These are phyloP conservation scores for Bergia sp. DNA, from an alignment of 92 coral and sea anemone species.

Conservation along the genomic window DNA sequence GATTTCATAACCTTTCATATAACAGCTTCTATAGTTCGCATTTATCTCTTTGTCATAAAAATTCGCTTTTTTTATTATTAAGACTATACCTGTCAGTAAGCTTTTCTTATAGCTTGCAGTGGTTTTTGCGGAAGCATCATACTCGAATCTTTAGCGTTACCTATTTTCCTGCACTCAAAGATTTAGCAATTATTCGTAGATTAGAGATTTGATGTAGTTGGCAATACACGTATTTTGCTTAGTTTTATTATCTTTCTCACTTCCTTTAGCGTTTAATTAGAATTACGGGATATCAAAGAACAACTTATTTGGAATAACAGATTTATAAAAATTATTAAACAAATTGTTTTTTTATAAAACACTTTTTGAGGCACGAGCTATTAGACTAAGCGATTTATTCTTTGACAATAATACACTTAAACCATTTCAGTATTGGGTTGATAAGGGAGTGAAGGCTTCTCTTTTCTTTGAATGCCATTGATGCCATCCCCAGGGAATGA, in stretches of 20 bases:
- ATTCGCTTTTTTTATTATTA: background rate
- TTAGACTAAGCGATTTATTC: too few species aligned
- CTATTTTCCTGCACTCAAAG: background rate
- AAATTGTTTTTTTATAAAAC: too few species aligned
- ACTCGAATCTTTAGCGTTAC: background rate
- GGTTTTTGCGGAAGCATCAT: background rate
- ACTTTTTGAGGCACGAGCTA: too few species aligned
- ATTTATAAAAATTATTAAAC: too few species aligned
- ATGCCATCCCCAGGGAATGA: too few species aligned
- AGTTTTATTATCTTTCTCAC: background rate
- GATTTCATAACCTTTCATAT: background rate
- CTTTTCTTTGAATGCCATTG: too few species aligned
- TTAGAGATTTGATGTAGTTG: background rate
- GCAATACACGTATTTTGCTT: background rate
- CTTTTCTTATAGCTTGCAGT: background rate
- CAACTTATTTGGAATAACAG: too few species aligned
- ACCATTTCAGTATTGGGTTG: too few species aligned
- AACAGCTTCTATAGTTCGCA: background rate
- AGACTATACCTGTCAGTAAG: background rate
- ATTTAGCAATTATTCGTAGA: background rate
- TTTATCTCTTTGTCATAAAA: background rate
- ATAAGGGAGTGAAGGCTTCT: too few species aligned
- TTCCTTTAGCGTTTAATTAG: background rate
- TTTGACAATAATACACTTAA: too few species aligned
- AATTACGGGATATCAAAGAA: background rate